Evolutionary conservation across 2,797 vertebrate genomes (phyloP), one percentile per base, ranked within the genome.

Genomic region (Rousettus madagascariensis): DNA sequence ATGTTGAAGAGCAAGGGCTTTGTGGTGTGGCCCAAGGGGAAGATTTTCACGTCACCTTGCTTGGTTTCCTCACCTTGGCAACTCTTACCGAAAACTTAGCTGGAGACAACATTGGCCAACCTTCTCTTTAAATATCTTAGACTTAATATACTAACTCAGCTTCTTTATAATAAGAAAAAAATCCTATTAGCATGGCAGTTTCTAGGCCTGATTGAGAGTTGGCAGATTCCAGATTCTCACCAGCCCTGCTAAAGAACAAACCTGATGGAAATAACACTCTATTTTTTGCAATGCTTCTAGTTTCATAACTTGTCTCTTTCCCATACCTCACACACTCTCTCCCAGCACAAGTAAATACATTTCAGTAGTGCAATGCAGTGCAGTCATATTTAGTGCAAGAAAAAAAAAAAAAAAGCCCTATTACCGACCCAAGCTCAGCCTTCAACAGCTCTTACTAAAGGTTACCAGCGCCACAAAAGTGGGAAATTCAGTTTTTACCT

Each of bases 291-390:
- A 95, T 94, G 79, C 38, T 68, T 86, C 72, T 93, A 19, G 91
- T 97, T 97, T 92, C 69, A 85, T 74, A 74, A 69, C 59, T 89
- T 96, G 93, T 83, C 83, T 96, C 38, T 96, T 97, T 95, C 80
- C 95, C 90, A 89, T 94, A 96, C 92, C 91, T 95, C 94, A 89
- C 69, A 94, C 89, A 82, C 97, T 89, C 84, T 97, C 97, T 97
- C 97, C 98, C 96, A 89, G 96, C 98, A 98, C 94, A 93, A 98
- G 97, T 96, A 94, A 94, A 95, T 98, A 98, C 98, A 97, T 98
- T 98, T 98, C 98, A 99, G 98, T 98, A 99, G 98, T 98, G 98
- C 98, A 98, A 98, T 98, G 97, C 98, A 98, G 97, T 98, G 98
- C 98, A 98, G 98, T 98, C 98, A 97, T 97, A 98, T 97, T 98